Evolutionary conservation across 2,113 vertebrate species (phyloP), one percentile per base, ranked within the genome.

Genomic region (Odobenus rosmarus): DNA sequence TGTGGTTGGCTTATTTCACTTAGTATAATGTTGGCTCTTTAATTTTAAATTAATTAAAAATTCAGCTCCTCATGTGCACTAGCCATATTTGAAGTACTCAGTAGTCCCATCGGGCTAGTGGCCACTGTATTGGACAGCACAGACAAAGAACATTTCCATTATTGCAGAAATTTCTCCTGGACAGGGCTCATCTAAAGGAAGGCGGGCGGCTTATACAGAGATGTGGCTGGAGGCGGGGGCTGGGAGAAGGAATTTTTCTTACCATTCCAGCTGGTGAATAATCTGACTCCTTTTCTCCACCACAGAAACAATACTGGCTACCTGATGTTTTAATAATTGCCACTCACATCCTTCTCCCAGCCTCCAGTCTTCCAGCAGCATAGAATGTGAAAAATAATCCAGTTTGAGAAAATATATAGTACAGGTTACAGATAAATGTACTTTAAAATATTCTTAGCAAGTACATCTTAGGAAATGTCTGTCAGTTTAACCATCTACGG

Each of bases 381-480:
- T 46, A 36, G 21, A 94, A 36, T 23, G 21, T 95, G 88, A 69
- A 81, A 95, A 95, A 39, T 82, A 91, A 93, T 90, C 51, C 46
- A 57, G 39, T 62, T 53, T 57, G 49, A 81, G 61, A 92, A 51
- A 61, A 64, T 57, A 49, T 13, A 15, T 14, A 57, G 10, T 64
- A 55, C 8, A 55, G 59, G 59, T 36, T 42, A n/a, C 53, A 67
- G 81, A 86, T 26, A 88, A 82, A 80, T 42, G 36, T 55, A 61
- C 57, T 95, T 92, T 90, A 55, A 92, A 93, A 90, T 59, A 72
- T 69, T 93, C 95, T 79, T 67, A 36, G 62, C 21, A 62, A 72
- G 36, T n/a, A n/a, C 16, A 88, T 88, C 53, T 16, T 74, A 59
- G 93, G 67, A 85, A 88, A 67, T 72, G 91, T 88, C 76, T 81